These are phyloP conservation scores for Allophyes oxyacanthae DNA, from an alignment of 2,888 invertebrate genomes.

Conservation along the genomic window DNA sequence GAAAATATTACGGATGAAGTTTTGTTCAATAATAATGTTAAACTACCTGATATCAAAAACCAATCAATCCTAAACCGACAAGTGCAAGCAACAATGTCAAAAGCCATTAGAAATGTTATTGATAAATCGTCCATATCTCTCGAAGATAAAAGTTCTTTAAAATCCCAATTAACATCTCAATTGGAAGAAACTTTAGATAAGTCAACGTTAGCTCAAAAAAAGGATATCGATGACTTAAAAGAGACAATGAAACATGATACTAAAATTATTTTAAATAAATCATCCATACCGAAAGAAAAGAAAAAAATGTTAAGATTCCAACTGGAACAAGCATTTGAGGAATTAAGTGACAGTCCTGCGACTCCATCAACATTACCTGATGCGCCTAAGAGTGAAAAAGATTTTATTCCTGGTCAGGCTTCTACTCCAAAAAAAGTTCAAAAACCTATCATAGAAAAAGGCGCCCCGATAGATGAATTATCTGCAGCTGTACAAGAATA, in stretches of 20 bases:
- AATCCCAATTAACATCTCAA: conserved; percentile 14
- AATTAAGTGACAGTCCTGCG: neutral
- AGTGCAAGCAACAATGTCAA: conserved; percentile 33
- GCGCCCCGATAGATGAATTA: neutral
- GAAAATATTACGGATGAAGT: conserved; percentile 2
- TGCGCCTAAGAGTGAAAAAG: no score
- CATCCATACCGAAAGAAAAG: neutral
- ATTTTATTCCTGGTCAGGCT: neutral
- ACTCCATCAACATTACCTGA: neutral
- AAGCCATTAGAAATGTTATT: conserved; percentile 20
- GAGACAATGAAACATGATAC: conserved; percentile 4
- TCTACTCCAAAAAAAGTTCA: conserved; percentile 14
- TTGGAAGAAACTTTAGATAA: conserved; percentile 9
- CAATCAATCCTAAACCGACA: conserved; percentile 34
- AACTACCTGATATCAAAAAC: neutral
- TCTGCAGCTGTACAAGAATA: neutral
- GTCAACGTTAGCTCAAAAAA: conserved; percentile 1
- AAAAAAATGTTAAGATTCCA: conserved; percentile 9
- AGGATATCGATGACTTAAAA: conserved; percentile 12
- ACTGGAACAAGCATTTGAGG: conserved; percentile 2
- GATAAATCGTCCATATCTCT: conserved; percentile 13
- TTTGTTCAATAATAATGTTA: neutral
- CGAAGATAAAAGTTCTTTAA: conserved; percentile 10
- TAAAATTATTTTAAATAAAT: conserved; percentile 8
- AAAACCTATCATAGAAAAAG: no score